Base-by-base conservation (phyloP, 2,888 invertebrate genomes). In the Xanthorhoe designata region DNA sequence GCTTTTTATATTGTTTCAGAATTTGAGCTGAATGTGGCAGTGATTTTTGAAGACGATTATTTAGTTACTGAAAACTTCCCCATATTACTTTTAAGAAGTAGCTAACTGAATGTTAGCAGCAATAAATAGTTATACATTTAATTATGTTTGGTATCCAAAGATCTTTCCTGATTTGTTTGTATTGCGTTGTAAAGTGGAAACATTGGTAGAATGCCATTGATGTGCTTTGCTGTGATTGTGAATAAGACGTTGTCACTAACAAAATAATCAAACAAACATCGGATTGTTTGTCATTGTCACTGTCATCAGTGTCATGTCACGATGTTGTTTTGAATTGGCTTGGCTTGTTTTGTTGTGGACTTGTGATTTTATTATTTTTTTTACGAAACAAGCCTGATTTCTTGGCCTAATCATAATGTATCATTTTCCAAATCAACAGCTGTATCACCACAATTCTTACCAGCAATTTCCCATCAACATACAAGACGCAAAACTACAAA, bases 41-140 rank as follows among this genome's bases (percentile, higher is more conserved):
- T 99, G 38, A 96, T 98, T 72, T 98, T 99, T 84, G 97, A 97
- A 82, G 98, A 98, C 84, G 98, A 99, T 84, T 97, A 98, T 85
- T 94, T 98, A 65, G 97, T 99, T 45, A 98, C 98, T 1, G 98
- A 99, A 93, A 99, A 98, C 86, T 98, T 99, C 87, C 98, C 98
- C 7, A 96, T 98, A 71, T 77, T 92, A 56, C 81, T 94, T 24
- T 66, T 93, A 53, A 82, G 94, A 70, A 83, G 90, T 75, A 85
- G 79, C 73, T 88, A 82, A 69, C 24, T 60, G 13, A 1, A 13
- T 13, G 10, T 42, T 42, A 8, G 9, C 10, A 3, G 15, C 49
- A 68, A 64, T 63, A 67, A 66, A 72, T 45, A 38, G 18, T 42
- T 35, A 4, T 13, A 49, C 29, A 8, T 38, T 52, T 18, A 24